Conservation (phyloP, 2,888 invertebrate species). For the Harmothoe impar region DNA sequence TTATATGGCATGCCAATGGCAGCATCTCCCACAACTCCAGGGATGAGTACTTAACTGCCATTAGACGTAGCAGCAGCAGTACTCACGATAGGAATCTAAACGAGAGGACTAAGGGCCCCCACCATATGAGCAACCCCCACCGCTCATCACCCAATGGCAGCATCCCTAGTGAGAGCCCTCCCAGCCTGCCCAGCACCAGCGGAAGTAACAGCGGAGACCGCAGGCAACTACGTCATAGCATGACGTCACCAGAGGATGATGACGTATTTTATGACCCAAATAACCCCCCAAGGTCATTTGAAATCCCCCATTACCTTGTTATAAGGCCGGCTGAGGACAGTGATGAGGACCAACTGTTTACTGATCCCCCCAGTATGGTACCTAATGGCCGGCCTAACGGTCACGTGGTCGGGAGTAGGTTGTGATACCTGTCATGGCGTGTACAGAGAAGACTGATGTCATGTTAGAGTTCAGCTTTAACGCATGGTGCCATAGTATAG, state of each 20-base stretch:
- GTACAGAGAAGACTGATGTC: no score
- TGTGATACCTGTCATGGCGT: neutral
- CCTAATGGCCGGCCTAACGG: neutral
- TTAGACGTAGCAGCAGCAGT: neutral
- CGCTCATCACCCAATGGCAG: neutral
- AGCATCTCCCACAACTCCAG: slow-evolving; percentile 43
- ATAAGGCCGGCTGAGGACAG: neutral
- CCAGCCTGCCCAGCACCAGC: slow-evolving; percentile 7
- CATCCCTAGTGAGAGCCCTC: neutral
- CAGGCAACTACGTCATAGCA: neutral
- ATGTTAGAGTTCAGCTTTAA: no score
- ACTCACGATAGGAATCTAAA: slow-evolving; percentile 33
- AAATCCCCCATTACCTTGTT: neutral
- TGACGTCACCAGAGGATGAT: slow-evolving; percentile 1
- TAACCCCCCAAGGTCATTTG: neutral
- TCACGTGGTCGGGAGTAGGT: neutral
- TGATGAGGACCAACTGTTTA: neutral
- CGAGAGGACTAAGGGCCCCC: neutral
- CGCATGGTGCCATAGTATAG: no score
- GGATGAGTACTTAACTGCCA: slow-evolving; percentile 37
- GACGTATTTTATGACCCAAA: neutral
- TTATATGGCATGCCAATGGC: slow-evolving; percentile 49
- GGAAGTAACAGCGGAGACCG: neutral
- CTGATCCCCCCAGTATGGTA: neutral
- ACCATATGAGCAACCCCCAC: neutral